Base-by-base conservation (phyloP, 2,797 vertebrate genomes). In the Sebastes goodei region DNA sequence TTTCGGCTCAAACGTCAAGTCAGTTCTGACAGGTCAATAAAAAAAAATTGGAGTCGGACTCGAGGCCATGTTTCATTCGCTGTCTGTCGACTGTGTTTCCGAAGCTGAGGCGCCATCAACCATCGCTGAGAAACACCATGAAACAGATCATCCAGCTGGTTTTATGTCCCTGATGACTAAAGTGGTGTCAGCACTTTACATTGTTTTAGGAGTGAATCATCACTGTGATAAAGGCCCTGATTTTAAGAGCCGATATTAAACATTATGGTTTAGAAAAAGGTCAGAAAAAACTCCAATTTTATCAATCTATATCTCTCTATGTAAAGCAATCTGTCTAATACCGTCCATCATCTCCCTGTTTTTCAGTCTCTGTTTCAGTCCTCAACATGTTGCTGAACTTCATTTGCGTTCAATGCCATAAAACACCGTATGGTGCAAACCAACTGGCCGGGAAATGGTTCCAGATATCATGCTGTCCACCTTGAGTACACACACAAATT, bases 21-120 rank as follows among this genome's bases (percentile, higher is more conserved):
- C 73, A 30, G 23, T 71, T 74, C 62, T 81, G 89, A 89, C 74
- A 79, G 85, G 72, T 90, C 88, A 81, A 89, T 90, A 77, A 82
- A 87, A 55, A 64, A 64, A 64, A 57, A 55, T 1, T 20, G 42
- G 38, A 70, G 49, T 11, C 12, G 20, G 61, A 72, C 27, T 82
- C 32, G 15, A 76, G 70, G 72, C 64, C 32, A 30, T 7, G 49
- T 75, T 88, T 78, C 62, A 74, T 63, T 60, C 5, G 2, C 76
- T 52, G 46, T 74, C 75, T 49, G 70, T 62, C 66, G 23, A 2
- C 57, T 25, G n/a, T 9, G 21, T 35, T 53, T 76, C 49, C 42
- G 29, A 23, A 76, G 46, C 66, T 27, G 20, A 76, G 53, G 49
- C 33, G 6, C 10, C 2, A 12, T 27, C 56, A 14, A 9, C n/a